phyloP scores from a whole-genome alignment of 2,113 vertebrate species.

The Forbesichthys agassizii region DNA sequence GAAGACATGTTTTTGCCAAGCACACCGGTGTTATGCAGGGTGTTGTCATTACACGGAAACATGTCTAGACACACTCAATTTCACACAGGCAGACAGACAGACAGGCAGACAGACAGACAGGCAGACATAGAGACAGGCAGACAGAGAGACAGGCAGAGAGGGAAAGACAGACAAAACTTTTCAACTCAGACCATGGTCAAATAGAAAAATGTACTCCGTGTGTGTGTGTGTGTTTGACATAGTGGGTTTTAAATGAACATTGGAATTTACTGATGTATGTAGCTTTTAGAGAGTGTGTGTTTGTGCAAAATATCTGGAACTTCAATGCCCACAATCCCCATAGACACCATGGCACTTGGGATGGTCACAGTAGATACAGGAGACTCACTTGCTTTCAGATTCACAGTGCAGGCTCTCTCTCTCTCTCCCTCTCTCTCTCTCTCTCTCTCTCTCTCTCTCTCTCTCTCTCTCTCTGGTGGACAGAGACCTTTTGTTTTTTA shows the following conservation, averaged over 20 bases:
- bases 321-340: conserved; percentile 83
- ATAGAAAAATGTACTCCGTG: background rate
- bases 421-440: no score
- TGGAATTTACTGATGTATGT: conserved; percentile 64
- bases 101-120: no score
- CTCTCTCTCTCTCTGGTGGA: no score
- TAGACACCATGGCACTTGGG: conserved; percentile 38
- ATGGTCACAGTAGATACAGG: no score
- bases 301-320: conserved; percentile 77
- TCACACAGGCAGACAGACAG: no score
- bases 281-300: conserved; percentile 15
- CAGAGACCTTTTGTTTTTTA: no score
- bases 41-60: conserved; percentile 17
- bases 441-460: no score
- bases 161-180: no score
- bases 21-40: background rate
- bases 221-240: conserved; percentile 29
- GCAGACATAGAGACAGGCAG: no score
- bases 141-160: no score
- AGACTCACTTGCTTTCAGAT: conserved; percentile 16
- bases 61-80: conserved; percentile 29
- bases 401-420: background rate
- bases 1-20: no score
- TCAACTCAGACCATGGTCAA: no score
- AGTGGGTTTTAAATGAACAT: conserved; percentile 69